phyloP scores from a whole-genome alignment of 2,113 vertebrate genomes.

The Tenrec ecaudatus region DNA sequence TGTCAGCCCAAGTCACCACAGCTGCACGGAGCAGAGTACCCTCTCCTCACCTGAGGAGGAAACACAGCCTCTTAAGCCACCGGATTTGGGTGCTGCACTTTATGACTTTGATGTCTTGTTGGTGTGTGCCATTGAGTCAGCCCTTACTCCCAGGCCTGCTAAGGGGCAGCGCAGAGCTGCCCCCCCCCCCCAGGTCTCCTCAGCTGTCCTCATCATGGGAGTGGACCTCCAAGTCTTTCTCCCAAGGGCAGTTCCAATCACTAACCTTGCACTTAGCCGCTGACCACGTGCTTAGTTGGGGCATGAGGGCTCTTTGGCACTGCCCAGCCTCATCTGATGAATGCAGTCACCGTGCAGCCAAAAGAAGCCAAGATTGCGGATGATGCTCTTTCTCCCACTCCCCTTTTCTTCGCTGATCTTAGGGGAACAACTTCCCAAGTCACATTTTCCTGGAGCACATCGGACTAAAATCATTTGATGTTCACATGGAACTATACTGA shows the following conservation, averaged over 20 bases:
- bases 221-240: background rate
- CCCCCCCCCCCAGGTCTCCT: background rate
- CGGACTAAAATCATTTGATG: background rate
- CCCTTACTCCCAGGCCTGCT: background rate
- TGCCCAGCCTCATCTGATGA: background rate
- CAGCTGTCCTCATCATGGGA: background rate
- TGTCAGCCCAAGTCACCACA: background rate
- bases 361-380: background rate
- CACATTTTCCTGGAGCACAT: background rate
- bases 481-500: background rate
- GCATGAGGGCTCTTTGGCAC: background rate
- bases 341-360: rapidly evolving
- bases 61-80: background rate
- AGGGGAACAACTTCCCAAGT: background rate
- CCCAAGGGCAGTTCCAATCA: background rate
- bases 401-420: background rate
- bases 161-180: background rate
- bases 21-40: background rate
- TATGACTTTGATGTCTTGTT: background rate
- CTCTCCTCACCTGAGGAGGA: background rate
- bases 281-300: too few species aligned
- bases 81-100: background rate
- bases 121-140: background rate
- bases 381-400: background rate
- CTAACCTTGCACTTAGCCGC: too few species aligned